Evolutionary conservation across 2,113 vertebrate species (phyloP).

Genomic region (Apteryx mantelli): DNA sequence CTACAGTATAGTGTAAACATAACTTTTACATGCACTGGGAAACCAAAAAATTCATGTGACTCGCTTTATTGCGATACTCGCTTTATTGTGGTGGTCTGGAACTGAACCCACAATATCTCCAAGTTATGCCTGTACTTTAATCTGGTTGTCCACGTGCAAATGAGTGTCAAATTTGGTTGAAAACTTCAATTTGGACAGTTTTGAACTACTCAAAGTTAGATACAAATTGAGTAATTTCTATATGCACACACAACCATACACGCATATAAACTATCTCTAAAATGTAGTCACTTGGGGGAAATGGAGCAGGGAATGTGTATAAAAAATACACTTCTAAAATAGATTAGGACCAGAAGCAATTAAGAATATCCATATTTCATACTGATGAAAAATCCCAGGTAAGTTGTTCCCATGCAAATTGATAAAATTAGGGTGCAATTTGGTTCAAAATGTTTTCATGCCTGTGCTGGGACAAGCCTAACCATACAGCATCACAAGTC

Average conservation of each 20-base stretch:
- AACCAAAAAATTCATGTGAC: no score
- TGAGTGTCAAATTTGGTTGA: neutral
- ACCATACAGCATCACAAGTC: neutral
- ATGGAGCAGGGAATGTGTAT: neutral
- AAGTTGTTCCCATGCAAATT: neutral
- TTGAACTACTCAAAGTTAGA: neutral
- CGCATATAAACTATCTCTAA: neutral
- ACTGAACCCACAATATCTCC: no score
- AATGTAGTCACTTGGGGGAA: neutral
- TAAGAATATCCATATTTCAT: neutral
- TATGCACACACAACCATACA: neutral
- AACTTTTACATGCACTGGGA: no score
- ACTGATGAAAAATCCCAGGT: neutral
- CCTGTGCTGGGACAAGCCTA: neutral
- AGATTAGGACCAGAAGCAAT: neutral
- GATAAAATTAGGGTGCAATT: neutral
- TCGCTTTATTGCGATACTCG: no score
- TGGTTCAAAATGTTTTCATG: neutral
- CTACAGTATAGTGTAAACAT: no score
- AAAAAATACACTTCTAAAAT: neutral
- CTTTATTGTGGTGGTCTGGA: no score
- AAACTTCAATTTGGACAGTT: neutral
- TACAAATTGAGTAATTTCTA: neutral
- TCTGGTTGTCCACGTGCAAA: neutral
- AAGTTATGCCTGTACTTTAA: neutral